Percentiles rank a stretch among this genome's conserved stretches.
Evolutionary conservation across 1,140 invertebrate genomes (phyloP).

Genomic region (Drosophila sp.): DNA sequence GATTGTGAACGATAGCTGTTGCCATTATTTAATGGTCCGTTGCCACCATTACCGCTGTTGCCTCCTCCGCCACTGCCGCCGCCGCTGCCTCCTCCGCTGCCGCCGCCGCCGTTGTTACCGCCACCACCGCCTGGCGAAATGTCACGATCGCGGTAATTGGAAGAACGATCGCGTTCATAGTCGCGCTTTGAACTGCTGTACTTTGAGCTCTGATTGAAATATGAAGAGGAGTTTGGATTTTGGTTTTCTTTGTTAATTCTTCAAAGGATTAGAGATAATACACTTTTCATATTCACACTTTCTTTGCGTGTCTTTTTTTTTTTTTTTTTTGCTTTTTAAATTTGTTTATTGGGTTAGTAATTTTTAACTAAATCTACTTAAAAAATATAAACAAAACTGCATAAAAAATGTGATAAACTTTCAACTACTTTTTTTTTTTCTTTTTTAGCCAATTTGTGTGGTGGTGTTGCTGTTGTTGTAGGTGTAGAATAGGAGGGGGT

Average conservation of each 20-base stretch:
- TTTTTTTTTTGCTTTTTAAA: constrained; percentile 26
- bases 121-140: constrained; percentile 87
- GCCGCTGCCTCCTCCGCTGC: constrained; percentile 85
- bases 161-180: constrained; percentile 82
- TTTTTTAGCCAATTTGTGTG: constrained; percentile 16
- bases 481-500: no score
- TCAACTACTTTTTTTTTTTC: constrained; percentile 26
- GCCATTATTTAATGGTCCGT: constrained; percentile 88
- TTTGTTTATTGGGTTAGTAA: constrained; percentile 26
- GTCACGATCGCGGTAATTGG: constrained; percentile 82
- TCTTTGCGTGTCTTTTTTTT: constrained; percentile 2
- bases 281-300: constrained; percentile 12
- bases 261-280: not conserved
- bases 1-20: constrained; percentile 89
- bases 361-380: constrained; percentile 50
- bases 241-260: not conserved
- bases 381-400: constrained; percentile 29
- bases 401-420: constrained; percentile 21
- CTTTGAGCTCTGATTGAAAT: constrained; percentile 87
- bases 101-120: constrained; percentile 87
- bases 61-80: constrained; percentile 88
- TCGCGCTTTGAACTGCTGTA: constrained; percentile 86
- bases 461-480: not conserved
- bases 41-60: constrained; percentile 85
- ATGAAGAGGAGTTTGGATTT: constrained; percentile 7